Evolutionary conservation across 2,888 invertebrate species (phyloP).

Genomic region (Xestia ashworthii): DNA sequence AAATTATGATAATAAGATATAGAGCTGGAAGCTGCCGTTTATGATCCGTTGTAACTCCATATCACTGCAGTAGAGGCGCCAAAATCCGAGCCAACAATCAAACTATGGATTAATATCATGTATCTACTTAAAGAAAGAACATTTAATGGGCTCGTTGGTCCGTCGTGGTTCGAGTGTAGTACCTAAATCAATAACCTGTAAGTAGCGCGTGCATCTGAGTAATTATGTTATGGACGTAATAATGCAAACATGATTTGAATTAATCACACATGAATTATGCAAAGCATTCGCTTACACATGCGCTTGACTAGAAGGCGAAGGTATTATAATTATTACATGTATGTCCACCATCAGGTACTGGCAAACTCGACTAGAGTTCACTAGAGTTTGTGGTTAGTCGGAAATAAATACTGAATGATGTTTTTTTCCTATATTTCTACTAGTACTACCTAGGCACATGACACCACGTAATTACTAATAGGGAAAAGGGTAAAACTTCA

Average conservation of each 20-base stretch:
- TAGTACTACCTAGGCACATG: neutral
- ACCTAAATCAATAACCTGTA: conserved; percentile 61
- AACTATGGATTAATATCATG: conserved; percentile 9
- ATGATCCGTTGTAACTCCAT: conserved; percentile 4
- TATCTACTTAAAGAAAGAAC: conserved; percentile 12
- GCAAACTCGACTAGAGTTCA: conserved; percentile 10
- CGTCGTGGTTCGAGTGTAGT: conserved; percentile 34
- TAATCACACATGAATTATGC: conserved; percentile 75
- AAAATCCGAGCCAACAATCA: conserved; percentile 9
- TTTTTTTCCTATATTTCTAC: conserved; percentile 5
- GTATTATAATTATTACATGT: conserved; percentile 35
- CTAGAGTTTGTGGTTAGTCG: conserved; percentile 16
- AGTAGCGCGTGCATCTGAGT: conserved; percentile 69
- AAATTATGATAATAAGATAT: conserved; percentile 47
- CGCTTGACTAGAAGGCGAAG: conserved; percentile 44
- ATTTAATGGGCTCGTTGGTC: conserved; percentile 23
- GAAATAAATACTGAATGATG: neutral
- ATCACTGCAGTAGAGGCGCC: neutral
- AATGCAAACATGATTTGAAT: conserved; percentile 71
- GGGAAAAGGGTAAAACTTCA: conserved; percentile 45
- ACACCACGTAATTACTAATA: conserved; percentile 35
- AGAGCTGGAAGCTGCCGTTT: conserved; percentile 26
- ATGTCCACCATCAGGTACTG: conserved; percentile 8
- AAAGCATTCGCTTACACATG: conserved; percentile 67
- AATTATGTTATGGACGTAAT: conserved; percentile 72